Evolutionary conservation across 2,888 invertebrate genomes (phyloP), one percentile per base, ranked within the genome.

Genomic region (Apeira syringaria): DNA sequence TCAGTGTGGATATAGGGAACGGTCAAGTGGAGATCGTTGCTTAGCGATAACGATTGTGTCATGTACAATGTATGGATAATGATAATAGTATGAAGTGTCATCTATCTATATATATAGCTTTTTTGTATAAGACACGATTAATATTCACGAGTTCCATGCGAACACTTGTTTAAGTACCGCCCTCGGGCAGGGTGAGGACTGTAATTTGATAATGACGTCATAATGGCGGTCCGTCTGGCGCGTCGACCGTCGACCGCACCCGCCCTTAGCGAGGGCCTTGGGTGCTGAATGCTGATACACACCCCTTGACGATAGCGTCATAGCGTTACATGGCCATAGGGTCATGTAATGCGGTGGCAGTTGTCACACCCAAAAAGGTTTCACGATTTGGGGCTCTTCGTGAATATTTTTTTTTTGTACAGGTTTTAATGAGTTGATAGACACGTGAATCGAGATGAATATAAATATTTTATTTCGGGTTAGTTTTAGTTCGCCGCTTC

Each of bases 171-270:
- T 40, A 46, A 36, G 22, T 7, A 8, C 25, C 17, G 35, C 25
- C 20, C 10, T 17, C 7, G 37, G 25, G 24, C 9, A 25, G 35
- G 33, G 39, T 34, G 48, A 47, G 46, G 47, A 50, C 43, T 41
- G 50, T 51, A 28, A 43, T 49, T 49, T 47, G 31, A 45, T 48
- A 44, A 61, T 74, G 70, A 72, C 65, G 65, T 71, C 66, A 71
- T 55, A 46, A 48, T 50, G 37, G 50, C 49, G 42, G 56, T 32
- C 44, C 42, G 60, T 52, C 59, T 56, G 65, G 45, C 42, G 31
- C 35, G 25, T 9, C 39, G n/a, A n/a, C n/a, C n/a, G n/a, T n/a
- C n/a, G 56, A 56, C 69, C 71, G 58, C 74, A 56, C 74, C 68
- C 67, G 48, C 44, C 47, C 22, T 48, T 29, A 47, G 61, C 58